Evolutionary conservation across 1,140 invertebrate genomes (phyloP), one percentile per base, ranked within the genome.

Genomic region (Listronotus oregonensis): DNA sequence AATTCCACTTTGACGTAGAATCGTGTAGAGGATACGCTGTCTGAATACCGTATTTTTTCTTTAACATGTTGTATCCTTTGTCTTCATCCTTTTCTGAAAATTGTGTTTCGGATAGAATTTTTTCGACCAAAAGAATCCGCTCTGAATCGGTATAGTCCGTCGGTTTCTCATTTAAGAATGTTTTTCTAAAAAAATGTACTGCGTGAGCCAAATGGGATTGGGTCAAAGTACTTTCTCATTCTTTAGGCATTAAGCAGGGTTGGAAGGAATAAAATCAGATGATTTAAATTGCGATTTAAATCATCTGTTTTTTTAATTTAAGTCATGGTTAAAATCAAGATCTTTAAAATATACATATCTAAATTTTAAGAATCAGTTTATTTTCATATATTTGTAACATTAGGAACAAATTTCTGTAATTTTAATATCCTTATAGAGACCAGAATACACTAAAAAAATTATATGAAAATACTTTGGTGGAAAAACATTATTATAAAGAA

Each of bases 11-110:
- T 18, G 60, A 71, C 18, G 67, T 34, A 1, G 82, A 83, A 68
- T 89, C 87, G 74, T 90, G 88, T 7, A 89, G 71, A 6, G 88
- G 87, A 75, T 81, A 90, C 5, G 85, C 84, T 39, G 83, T 85
- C 14, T 73, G 70, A 63, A 87, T 87, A 10, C 81, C 81, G 34
- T 76, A 78, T 68, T 84, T 82, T 64, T 77, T 75, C 0, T 87
- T 71, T 70, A 89, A 80, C 58, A 85, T 81, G 3, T 50, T 80
- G 39, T 89, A 81, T 64, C 87, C 87, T 40, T 72, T 71, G 52
- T 83, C 72, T 8, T 73, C 31, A 11, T 39, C 14, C 39, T 14
- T 3, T 64, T 34, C 0, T 39, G 9, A 12, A 72, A 69, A 51
- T 69, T 59, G 51, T 51, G 0, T 64, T 66, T 11, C 54, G 43